Base-by-base conservation (phyloP, 2,888 invertebrate species). In the Zygogramma bicolorata region DNA sequence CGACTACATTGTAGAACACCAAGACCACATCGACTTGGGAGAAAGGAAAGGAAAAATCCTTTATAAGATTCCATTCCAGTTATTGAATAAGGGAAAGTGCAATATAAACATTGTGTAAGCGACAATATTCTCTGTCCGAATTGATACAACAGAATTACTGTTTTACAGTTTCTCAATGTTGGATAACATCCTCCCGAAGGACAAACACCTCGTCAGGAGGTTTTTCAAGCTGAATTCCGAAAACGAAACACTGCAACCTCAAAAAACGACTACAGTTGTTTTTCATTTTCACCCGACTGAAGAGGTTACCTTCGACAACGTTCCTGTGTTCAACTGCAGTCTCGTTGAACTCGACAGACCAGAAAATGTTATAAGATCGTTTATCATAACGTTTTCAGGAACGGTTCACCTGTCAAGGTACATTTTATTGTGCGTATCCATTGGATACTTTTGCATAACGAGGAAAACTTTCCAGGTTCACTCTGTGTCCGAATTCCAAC, bases 61-160 rank as follows among this genome's bases (percentile, higher is more conserved):
- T 0, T 85, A 88, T 18, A 81, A 78, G 0, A 83, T 87, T 65
- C 84, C 87, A 42, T 89, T 92, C 85, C 87, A 86, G 58, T 85
- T 92, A 27, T 84, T 87, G 20, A 92, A 92, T 85, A 86, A 88
- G 25, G 91, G 92, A 53, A 89, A 88, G 85, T 90, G 90, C 65
- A 73, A 70, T 13, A 65, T 78, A 18, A 61, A 68, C 34, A 29
- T 81, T 8, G 57, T 68, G 81, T 82, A 70, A 76, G 70, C 63
- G 65, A 29, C 27, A 10, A 63, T 73, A 27, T 42, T 1, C 3
- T 15, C 46, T 7, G n/a, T 62, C 53, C 57, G 22, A 22, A 49
- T 49, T 57, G 13, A 18, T 53, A 4, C 10, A 7, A 15, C 13
- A 49, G 18, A 6, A 49, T 59, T 57, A 40, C 7, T 7, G 68